These are phyloP conservation scores for Electrona antarctica DNA, from an alignment of 2,113 vertebrate species.

Conservation along the genomic window DNA sequence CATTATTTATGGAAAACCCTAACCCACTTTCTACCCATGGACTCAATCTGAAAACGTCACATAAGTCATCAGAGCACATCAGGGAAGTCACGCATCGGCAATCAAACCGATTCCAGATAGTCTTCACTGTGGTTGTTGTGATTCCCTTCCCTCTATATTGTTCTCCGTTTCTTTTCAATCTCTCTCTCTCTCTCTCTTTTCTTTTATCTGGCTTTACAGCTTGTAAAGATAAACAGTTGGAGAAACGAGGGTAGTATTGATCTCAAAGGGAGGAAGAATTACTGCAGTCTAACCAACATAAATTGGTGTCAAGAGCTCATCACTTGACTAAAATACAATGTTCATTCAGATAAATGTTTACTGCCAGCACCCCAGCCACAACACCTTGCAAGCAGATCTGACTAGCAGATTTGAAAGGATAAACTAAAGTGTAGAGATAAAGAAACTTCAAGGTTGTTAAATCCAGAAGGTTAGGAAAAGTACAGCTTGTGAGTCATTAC, in stretches of 20 bases:
- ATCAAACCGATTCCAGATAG: conserved; percentile 67
- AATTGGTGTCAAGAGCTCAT: conserved; percentile 71
- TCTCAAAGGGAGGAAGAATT: conserved; percentile 51
- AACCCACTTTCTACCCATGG: conserved; percentile 32
- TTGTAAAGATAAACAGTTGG: conserved; percentile 64
- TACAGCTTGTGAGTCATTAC: conserved; percentile 4
- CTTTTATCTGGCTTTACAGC: conserved; percentile 74
- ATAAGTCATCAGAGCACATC: conserved; percentile 40
- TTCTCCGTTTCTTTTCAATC: conserved; percentile 40
- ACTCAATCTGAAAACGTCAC: conserved; percentile 27
- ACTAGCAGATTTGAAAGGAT: conserved; percentile 15
- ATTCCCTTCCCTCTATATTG: conserved; percentile 43
- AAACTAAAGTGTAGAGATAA: conserved; percentile 47
- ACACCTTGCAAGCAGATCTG: conserved; percentile 27
- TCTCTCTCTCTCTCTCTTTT: conserved; percentile 24
- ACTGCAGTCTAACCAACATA: conserved; percentile 68
- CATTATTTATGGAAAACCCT: neutral
- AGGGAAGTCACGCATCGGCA: conserved; percentile 53
- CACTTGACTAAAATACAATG: conserved; percentile 52
- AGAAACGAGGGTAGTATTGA: conserved; percentile 74
- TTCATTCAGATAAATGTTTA: conserved; percentile 60
- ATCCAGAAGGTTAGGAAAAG: conserved; percentile 35
- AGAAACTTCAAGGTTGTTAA: conserved; percentile 18
- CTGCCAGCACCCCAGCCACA: neutral
- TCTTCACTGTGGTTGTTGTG: conserved; percentile 49